Evolutionary conservation across 2,113 vertebrate genomes (phyloP).

Genomic region (Coptodon rendalli): DNA sequence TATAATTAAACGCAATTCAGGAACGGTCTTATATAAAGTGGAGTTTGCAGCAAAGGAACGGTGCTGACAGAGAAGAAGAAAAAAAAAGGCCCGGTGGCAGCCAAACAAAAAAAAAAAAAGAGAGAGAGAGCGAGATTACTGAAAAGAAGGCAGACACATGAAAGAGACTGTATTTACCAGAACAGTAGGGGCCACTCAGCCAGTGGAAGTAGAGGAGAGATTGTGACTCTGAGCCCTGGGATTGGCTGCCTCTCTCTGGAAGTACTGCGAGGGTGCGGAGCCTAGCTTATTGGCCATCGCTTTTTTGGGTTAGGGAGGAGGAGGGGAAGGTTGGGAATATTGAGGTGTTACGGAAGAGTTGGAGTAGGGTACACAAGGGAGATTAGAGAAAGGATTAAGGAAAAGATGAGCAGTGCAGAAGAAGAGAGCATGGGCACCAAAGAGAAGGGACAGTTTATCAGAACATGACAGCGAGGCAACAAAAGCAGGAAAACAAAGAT

Average conservation of each 20-base stretch:
- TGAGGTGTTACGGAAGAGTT: slow-evolving; percentile 31
- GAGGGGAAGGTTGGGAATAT: slow-evolving; percentile 21
- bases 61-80: not conserved
- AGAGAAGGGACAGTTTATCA: slow-evolving; percentile 37
- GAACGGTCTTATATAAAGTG: not conserved
- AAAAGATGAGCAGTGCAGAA: slow-evolving; percentile 42
- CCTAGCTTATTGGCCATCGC: slow-evolving; percentile 65
- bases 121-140: not conserved
- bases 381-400: slow-evolving; percentile 37
- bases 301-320: slow-evolving; percentile 36
- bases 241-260: slow-evolving; percentile 75
- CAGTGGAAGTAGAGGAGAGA: slow-evolving; percentile 70
- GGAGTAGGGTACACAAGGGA: slow-evolving; percentile 40
- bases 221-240: slow-evolving; percentile 65
- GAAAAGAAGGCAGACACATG: slow-evolving; percentile 39
- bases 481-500: slow-evolving; percentile 8
- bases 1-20: not conserved
- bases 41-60: not conserved
- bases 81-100: not conserved
- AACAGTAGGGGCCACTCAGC: slow-evolving; percentile 64
- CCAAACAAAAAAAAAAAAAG: not conserved
- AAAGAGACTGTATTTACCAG: slow-evolving; percentile 71
- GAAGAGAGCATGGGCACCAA: slow-evolving; percentile 25
- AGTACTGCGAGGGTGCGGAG: slow-evolving; percentile 72
- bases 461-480: slow-evolving; percentile 7